These are phyloP conservation scores for Catagonus wagneri DNA, from an alignment of 2,113 vertebrate genomes.

Conservation along the genomic window DNA sequence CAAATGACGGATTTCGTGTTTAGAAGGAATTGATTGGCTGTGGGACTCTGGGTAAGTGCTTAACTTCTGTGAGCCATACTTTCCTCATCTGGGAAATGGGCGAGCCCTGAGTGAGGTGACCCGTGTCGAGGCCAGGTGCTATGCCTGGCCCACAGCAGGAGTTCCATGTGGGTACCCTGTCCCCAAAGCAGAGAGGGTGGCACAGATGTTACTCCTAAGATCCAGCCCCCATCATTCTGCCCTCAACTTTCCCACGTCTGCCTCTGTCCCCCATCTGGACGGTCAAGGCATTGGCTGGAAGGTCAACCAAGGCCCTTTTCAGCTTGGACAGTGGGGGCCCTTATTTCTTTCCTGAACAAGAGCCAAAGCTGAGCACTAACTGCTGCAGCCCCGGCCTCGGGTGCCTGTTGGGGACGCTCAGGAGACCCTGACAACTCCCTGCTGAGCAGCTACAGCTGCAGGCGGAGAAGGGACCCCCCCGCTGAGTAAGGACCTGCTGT, in stretches of 20 bases:
- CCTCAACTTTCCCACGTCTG: fast-evolving
- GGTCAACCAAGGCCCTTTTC: not conserved
- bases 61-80: not conserved
- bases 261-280: fast-evolving
- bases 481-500: too few relatives aligned
- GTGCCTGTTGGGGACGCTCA: not conserved
- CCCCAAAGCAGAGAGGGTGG: fast-evolving
- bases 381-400: not conserved
- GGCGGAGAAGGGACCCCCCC: not conserved
- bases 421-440: not conserved
- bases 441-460: not conserved
- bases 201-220: not conserved
- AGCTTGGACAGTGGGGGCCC: too few relatives aligned
- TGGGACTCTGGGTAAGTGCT: not conserved
- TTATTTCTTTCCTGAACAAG: not conserved
- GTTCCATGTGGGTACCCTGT: fast-evolving
- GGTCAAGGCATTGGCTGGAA: fast-evolving
- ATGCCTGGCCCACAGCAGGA: not conserved
- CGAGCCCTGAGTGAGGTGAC: not conserved
- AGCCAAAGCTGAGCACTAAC: not conserved
- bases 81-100: not conserved
- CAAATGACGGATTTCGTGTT: not conserved
- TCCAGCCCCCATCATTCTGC: not conserved
- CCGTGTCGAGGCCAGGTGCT: not conserved
- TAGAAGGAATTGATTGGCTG: too few relatives aligned